A percentile compares a stretch with the other conserved stretches of the same genome.
phyloP scores from a whole-genome alignment of 2,888 invertebrate genomes.

The Cephus rjabovi region DNA sequence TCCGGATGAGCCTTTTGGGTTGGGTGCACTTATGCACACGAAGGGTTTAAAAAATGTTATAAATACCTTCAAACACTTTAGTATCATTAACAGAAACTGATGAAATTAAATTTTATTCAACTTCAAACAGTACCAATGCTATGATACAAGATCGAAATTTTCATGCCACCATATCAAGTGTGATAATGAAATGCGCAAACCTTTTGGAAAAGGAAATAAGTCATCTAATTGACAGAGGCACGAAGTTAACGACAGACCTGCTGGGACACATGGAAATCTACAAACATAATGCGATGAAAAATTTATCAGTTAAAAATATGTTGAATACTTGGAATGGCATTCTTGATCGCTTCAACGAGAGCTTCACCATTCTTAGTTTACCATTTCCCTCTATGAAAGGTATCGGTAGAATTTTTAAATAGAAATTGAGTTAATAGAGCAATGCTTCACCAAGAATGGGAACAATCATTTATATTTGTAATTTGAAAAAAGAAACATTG shows the following conservation, averaged over 20 bases:
- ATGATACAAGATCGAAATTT: conserved; percentile 29
- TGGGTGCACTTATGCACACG: not conserved
- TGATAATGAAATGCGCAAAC: conserved; percentile 28
- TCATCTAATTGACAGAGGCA: not conserved
- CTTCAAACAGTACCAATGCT: conserved; percentile 21
- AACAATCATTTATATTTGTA: not conserved
- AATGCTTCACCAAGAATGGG: not conserved
- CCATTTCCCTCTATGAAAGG: conserved; percentile 16
- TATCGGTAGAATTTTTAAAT: not conserved
- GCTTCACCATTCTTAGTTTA: conserved; percentile 16
- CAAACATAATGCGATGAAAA: not conserved
- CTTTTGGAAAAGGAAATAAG: conserved; percentile 22
- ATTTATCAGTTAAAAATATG: not conserved
- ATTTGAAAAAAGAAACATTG: not conserved
- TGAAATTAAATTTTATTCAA: not conserved
- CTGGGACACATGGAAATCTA: not conserved
- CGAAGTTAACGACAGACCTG: conserved; percentile 13
- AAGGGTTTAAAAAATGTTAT: not conserved
- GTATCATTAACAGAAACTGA: not conserved
- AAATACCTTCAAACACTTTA: not conserved
- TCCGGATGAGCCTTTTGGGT: not conserved
- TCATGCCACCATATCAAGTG: conserved; percentile 26
- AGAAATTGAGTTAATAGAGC: not conserved
- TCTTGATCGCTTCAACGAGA: not conserved
- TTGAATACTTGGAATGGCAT: not conserved